Evolutionary conservation across 2,797 vertebrate genomes (phyloP).

Genomic region (Tragopan temminckii): DNA sequence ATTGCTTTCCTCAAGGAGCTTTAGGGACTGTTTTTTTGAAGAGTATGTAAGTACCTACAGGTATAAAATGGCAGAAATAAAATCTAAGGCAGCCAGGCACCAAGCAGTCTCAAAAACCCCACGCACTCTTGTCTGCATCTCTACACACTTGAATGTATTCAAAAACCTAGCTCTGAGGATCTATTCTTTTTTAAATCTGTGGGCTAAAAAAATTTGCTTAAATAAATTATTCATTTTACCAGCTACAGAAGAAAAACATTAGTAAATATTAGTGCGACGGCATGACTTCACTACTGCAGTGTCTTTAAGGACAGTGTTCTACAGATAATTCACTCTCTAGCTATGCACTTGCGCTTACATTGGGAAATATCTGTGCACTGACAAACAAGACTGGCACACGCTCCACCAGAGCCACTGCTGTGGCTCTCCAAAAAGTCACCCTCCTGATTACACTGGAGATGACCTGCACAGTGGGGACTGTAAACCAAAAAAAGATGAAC

Average conservation of each 20-base stretch:
- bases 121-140: not conserved
- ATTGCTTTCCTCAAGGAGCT: not conserved
- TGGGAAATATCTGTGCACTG: not conserved
- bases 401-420: not conserved
- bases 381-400: not conserved
- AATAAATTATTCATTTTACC: not conserved
- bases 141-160: not conserved
- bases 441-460: not conserved
- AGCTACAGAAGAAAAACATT: not conserved
- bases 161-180: not conserved
- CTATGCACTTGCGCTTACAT: not conserved
- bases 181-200: not conserved
- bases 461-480: not conserved
- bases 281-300: not conserved
- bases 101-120: not conserved
- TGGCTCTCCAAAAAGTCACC: not conserved
- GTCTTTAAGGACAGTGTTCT: not conserved
- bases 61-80: not conserved
- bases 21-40: not conserved
- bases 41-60: not conserved
- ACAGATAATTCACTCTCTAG: not conserved
- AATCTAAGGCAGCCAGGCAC: not conserved
- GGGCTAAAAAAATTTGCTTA: not conserved
- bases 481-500: not conserved
- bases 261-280: not conserved